Base-by-base conservation (phyloP, 2,113 vertebrate species). In the Ceuthmochares aereus region DNA sequence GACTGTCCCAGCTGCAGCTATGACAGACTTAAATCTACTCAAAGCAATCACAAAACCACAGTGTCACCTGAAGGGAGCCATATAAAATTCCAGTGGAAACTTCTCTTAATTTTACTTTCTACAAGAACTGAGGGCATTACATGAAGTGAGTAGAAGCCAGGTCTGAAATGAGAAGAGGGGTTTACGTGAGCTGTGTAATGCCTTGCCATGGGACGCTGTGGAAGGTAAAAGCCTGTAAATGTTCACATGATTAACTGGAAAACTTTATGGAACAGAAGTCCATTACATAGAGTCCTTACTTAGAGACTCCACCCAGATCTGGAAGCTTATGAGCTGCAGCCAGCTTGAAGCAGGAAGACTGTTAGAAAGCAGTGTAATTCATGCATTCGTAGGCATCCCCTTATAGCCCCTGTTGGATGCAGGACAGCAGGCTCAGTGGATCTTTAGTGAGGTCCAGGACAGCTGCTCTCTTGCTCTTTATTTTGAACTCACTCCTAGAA, bases 401-500 rank as follows among this genome's bases (percentile, higher is more conserved):
- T 66, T 83, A 59, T 8, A 52, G 68, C 47, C 60, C 30, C 8
- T 69, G 75, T 54, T 55, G 85, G 34, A 23, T 0, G 2, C 37
- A 84, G 43, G 43, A 11, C 3, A 70, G 45, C 40, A 45, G 42
- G 43, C 26, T 62, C 1, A 0, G 10, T n/a, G 56, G 79, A 55
- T 34, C 30, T 42, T 83, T 34, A 42, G 18, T 51, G 30, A 84
- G 64, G 60, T 37, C 34, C 64, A 56, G 80, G 60, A 75, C 37
- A 84, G 73, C 84, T 81, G 76, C 45, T 93, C 4, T 81, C 37
- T 7, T 20, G 21, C 54, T 83, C 34, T 77, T 88, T 88, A 96
- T 81, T 96, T 96, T 92, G 85, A 72, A 60, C 56, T 93, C 26
- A 6, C n/a, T 23, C n/a, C 45, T 79, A 72, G 87, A 14, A 79